Conservation (phyloP, 2,113 vertebrate species). For the Apteryx mantelli region DNA sequence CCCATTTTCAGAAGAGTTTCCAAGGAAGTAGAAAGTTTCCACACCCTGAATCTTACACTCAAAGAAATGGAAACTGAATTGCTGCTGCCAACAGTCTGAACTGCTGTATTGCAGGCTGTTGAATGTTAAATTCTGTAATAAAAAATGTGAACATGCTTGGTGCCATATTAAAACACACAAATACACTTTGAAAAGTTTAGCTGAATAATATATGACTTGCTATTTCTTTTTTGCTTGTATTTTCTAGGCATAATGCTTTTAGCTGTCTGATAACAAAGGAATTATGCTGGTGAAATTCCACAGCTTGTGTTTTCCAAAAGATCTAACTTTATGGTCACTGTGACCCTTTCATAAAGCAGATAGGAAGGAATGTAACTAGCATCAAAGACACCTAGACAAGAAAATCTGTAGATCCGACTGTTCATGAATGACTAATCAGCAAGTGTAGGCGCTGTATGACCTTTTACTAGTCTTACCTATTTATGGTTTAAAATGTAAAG, state of each 20-base stretch:
- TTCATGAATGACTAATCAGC: neutral
- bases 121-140: constrained; percentile 68
- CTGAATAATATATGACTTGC: neutral
- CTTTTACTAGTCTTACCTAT: neutral
- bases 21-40: constrained; percentile 86
- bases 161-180: constrained; percentile 68
- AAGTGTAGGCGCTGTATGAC: neutral
- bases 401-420: neutral
- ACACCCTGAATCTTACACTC: constrained; percentile 78
- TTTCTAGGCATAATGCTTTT: constrained; percentile 9
- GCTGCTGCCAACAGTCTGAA: constrained; percentile 76
- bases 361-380: neutral
- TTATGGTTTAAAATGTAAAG: neutral
- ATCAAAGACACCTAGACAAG: neutral
- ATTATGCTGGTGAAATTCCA: neutral
- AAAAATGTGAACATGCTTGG: constrained; percentile 68
- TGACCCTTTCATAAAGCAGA: fast-evolving
- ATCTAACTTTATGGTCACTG: neutral
- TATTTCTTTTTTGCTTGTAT: neutral
- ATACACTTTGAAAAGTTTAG: constrained; percentile 41
- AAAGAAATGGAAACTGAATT: constrained; percentile 79
- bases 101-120: constrained; percentile 68
- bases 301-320: neutral
- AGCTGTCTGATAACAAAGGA: neutral
- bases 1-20: constrained; percentile 83